A percentile compares a stretch with the other conserved stretches of the same genome.
phyloP scores from a whole-genome alignment of 2,888 invertebrate genomes.

The Lithophane semibrunnea region DNA sequence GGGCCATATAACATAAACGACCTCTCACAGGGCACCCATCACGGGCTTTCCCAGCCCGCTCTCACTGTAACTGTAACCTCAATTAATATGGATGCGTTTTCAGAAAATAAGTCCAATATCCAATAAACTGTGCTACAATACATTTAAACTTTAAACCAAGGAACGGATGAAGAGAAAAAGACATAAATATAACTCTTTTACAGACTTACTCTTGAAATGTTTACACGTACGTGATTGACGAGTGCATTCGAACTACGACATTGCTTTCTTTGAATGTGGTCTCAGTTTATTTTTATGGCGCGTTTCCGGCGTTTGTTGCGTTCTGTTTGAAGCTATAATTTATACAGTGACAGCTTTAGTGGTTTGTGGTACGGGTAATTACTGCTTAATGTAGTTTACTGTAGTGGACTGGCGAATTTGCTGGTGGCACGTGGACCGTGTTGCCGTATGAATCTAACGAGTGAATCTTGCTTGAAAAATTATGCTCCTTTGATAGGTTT shows the following conservation, averaged over 20 bases:
- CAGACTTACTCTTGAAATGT: slow-evolving; percentile 57
- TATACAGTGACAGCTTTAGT: slow-evolving; percentile 62
- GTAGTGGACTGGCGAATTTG: slow-evolving; percentile 10
- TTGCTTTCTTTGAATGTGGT: slow-evolving; percentile 73
- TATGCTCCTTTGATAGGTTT: too few relatives aligned
- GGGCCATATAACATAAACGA: background rate
- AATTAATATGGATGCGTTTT: background rate
- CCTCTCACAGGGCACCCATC: too few relatives aligned
- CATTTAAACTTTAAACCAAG: background rate
- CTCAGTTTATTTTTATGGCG: slow-evolving; percentile 79
- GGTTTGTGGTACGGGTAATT: slow-evolving; percentile 56
- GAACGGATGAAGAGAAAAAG: background rate
- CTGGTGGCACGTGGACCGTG: background rate
- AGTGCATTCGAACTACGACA: slow-evolving; percentile 60
- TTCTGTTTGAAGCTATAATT: slow-evolving; percentile 60
- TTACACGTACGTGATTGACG: slow-evolving; percentile 59
- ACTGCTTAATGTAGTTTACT: slow-evolving; percentile 41
- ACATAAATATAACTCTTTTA: slow-evolving; percentile 29
- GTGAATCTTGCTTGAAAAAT: background rate
- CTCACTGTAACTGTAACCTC: background rate
- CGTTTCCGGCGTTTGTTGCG: slow-evolving; percentile 81
- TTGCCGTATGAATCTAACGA: background rate
- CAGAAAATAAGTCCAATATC: background rate
- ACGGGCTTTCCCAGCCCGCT: background rate
- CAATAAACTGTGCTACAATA: background rate